Base-by-base conservation (phyloP, 2,797 vertebrate species). In the Chanos chanos region DNA sequence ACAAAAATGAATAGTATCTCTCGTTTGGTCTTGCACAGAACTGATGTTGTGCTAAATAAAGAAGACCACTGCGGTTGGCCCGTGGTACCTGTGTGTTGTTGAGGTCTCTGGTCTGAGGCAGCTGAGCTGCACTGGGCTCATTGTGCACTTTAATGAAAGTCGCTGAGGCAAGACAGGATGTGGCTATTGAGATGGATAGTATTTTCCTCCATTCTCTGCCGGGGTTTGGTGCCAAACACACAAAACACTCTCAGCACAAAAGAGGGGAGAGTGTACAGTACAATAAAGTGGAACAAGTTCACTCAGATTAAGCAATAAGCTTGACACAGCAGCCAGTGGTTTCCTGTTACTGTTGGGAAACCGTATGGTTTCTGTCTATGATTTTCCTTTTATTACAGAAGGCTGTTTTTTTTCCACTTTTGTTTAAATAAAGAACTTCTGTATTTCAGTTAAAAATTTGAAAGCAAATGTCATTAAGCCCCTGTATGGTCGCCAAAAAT, bases 181-280 rank as follows among this genome's bases (percentile, higher is more conserved):
- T 25, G 34, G 9, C 45, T 44, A 62, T 67, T 73, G 44, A 63
- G 56, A 75, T 72, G 59, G 51, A 71, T 75, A n/a, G 43, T 34
- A 62, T 64, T 68, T 77, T 47, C 51, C 21, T n/a, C 16, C 30
- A 1, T 40, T 36, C 13, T 18, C 18, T 56, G 22, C 22, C 6
- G 19, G 19, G 13, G 33, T 37, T 43, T 27, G 25, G 51, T 69
- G 61, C 39, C 62, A 68, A 59, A 58, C 15, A 25, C 40, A 54
- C 37, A 39, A 55, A 43, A 48, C 13, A 55, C 34, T 59, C 63
- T 52, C 34, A 36, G 10, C 21, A 52, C 55, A 47, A 13, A 39
- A 45, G 33, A 51, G 16, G 16, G 39, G 15, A 47, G 28, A 24
- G 52, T 3, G 28, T 7, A 24, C 27, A 16, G 33, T 13, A 28